Evolutionary conservation across 2,797 vertebrate species (phyloP), one percentile per base, ranked within the genome.

Genomic region (Acanthurus lineatus): DNA sequence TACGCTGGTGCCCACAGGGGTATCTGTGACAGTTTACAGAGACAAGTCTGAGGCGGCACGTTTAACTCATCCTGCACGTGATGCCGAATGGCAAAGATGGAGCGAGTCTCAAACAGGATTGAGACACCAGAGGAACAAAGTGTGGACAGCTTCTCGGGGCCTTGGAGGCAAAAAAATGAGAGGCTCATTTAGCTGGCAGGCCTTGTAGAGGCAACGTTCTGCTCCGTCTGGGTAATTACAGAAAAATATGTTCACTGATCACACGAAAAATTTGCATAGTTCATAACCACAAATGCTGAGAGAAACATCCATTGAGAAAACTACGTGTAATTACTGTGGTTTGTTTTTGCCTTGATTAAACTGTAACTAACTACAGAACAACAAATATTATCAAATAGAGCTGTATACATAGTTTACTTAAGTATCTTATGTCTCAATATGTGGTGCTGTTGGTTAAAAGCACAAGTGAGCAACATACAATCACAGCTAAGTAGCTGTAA

Each of bases 1-100:
- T 54, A 1, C 5, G 63, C 1, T 14, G 56, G 44, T 22, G 53
- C 75, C 73, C 57, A 69, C 3, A 5, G 84, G 83, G 64, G 45
- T 8, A 51, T 49, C 44, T 14, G 69, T 38, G 68, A 77, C 73
- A 52, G 67, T 76, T 73, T 44, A 69, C 38, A 56, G 76, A 28
- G 17, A 80, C 70, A 49, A 44, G 53, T 42, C 73, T 9, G 45
- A 74, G 81, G 56, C 77, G 54, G 44, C 52, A 0, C 51, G 53
- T 72, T 35, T 76, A 60, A 53, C 48, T 49, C 49, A 32, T 67
- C 77, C 28, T 63, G 52, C 0, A 48, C 54, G 47, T 14, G 51
- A 70, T 47, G 69, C 57, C 3, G 48, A 40, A 58, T 35, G 75
- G 73, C 15, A 6, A 25, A 84, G 53, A 65, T 9, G 47, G 45